Percentiles rank a stretch among this genome's conserved stretches.
phyloP scores from a whole-genome alignment of 1,140 invertebrate genomes.

The Ladona fulva region DNA sequence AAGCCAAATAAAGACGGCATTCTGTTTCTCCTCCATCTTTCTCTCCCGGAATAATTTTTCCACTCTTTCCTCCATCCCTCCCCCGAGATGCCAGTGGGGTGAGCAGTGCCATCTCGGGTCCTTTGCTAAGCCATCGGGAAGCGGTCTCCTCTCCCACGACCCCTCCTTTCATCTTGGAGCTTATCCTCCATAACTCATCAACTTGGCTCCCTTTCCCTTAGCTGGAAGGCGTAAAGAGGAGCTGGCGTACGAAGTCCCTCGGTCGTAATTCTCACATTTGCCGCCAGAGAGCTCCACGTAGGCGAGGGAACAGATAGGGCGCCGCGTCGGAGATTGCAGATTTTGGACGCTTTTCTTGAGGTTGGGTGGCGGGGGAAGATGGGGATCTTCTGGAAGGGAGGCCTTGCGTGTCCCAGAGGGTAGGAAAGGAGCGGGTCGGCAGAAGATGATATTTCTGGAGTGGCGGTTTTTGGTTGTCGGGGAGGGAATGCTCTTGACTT shows the following conservation, averaged over 20 bases:
- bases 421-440: background rate
- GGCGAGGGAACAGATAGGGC: background rate
- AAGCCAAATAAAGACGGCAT: background rate
- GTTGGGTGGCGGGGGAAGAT: background rate
- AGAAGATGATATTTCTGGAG: background rate
- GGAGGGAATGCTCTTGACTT: no score
- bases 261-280: background rate
- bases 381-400: background rate
- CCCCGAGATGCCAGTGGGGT: no score
- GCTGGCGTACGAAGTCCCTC: background rate
- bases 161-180: background rate
- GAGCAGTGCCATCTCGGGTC: no score
- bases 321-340: background rate
- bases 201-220: background rate
- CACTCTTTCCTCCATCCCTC: background rate
- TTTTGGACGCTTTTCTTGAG: background rate
- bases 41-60: background rate
- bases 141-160: background rate
- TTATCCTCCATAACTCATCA: conserved; percentile 6
- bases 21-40: background rate
- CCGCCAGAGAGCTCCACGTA: background rate
- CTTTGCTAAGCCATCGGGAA: background rate
- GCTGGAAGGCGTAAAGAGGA: background rate
- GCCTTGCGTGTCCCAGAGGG: background rate
- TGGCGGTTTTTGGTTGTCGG: no score